phyloP scores from a whole-genome alignment of 1,140 invertebrate genomes.

The Drosophila carrolli region DNA sequence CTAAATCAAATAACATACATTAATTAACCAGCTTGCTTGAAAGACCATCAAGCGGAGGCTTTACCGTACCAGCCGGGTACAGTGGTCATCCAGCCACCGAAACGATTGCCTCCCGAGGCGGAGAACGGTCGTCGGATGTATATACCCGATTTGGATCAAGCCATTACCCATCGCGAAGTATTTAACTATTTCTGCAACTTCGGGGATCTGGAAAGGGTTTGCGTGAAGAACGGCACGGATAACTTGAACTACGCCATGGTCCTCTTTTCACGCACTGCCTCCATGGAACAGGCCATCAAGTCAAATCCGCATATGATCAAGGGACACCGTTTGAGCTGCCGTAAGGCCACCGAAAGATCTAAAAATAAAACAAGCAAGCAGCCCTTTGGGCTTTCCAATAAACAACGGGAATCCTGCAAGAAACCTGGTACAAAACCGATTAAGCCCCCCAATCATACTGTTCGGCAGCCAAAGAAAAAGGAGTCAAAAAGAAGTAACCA shows the following conservation, averaged over 20 bases:
- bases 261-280: not conserved
- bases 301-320: not conserved
- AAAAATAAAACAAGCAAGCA: not conserved
- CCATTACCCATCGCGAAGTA: not conserved
- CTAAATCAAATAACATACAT: not conserved
- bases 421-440: not conserved
- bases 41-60: not conserved
- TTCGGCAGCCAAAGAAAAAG: not conserved
- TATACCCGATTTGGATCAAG: not conserved
- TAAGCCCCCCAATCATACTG: not conserved
- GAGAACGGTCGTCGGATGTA: constrained; percentile 2
- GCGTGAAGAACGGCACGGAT: not conserved
- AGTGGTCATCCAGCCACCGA: not conserved
- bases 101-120: not conserved
- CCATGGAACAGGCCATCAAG: constrained; percentile 2
- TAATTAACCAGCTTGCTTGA: not conserved
- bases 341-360: not conserved
- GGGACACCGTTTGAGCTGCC: not conserved
- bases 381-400: not conserved
- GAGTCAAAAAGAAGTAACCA: not conserved
- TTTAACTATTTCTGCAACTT: not conserved
- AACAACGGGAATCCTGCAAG: not conserved
- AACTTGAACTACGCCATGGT: constrained; percentile 10
- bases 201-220: not conserved
- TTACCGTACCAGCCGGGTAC: not conserved